These are phyloP conservation scores for Casuarius casuarius DNA, from an alignment of 2,113 vertebrate species.

Conservation along the genomic window DNA sequence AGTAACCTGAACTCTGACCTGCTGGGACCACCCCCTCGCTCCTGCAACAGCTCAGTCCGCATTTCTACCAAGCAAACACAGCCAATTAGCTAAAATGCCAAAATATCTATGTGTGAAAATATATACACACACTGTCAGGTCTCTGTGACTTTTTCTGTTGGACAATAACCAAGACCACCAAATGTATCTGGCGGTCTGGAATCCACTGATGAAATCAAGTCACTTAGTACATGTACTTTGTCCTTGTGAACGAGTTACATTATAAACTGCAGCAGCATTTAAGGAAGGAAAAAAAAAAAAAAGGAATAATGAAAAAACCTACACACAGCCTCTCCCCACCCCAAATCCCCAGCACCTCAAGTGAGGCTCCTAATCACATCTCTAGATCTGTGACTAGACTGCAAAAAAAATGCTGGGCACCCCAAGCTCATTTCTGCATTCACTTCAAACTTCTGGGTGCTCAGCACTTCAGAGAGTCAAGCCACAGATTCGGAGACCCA, in stretches of 20 bases:
- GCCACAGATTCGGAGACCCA: not conserved
- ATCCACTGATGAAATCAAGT: conserved; percentile 59
- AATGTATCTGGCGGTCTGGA: conserved; percentile 66
- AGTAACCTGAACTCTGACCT: conserved; percentile 15
- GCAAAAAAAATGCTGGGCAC: not conserved
- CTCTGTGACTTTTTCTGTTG: conserved; percentile 52
- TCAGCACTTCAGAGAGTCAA: not conserved
- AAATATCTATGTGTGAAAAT: conserved; percentile 61
- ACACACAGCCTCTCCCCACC: not conserved
- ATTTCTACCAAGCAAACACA: conserved; percentile 40
- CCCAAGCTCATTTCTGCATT: not conserved
- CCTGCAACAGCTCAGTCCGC: not conserved
- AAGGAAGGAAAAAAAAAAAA: not conserved
- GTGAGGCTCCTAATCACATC: not conserved
- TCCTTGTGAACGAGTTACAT: conserved; percentile 8
- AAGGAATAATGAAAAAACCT: not conserved
- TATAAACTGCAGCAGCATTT: not conserved
- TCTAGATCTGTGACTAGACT: not conserved
- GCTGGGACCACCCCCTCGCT: conserved; percentile 21
- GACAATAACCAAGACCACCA: conserved; percentile 73
- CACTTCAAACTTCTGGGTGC: not conserved
- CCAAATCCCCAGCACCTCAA: accelerated
- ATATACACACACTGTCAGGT: conserved; percentile 28
- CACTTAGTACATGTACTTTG: conserved; percentile 40
- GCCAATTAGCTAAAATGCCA: conserved; percentile 41